Evolutionary conservation across 2,888 invertebrate species (phyloP), one percentile per base, ranked within the genome.

Genomic region (Dasypolia templi): DNA sequence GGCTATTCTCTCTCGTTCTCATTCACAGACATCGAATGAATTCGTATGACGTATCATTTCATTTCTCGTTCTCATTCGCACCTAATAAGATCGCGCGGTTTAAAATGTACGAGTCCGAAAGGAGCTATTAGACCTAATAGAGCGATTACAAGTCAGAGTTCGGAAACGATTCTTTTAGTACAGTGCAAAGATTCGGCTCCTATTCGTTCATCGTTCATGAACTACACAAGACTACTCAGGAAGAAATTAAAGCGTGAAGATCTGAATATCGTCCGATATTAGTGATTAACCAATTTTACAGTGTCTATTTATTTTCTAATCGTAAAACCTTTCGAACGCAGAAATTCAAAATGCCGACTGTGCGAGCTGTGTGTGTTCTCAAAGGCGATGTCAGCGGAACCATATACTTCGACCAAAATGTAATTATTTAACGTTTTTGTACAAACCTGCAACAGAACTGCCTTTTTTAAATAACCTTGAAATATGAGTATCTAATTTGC

Each of bases 301-400:
- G 59, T 65, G 32, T 67, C 11, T 46, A 19, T 14, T 55, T 32
- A 35, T 55, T 63, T 58, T 70, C 1, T 39, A 59, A 59, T 42
- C 22, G 9, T 51, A 53, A 59, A 35, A 62, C 17, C 7, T n/a
- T 26, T 32, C 65, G 53, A 55, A 32, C 19, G 32, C 56, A 56
- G 12, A 29, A 69, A 70, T 63, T 61, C 80, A 93, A 88, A 85
- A 97, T 97, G 97, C 94, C 97, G 78, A 91, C 93, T 42, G 0
- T 19, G 35, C 98, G 98, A 97, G 99, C 99, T 75, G 98, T 99
- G 77, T 98, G 98, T 93, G 98, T 99, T 87, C 96, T 99, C 83
- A 97, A 97, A 83, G 99, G 99, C 39, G 98, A 98, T 92, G 98
- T 98, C 53, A 97, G 97, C 87, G 99, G 99, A 83, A 98, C 98